Percentiles rank a stretch among this genome's conserved stretches.
phyloP scores from a whole-genome alignment of 2,888 invertebrate genomes.

The Amiota communis region DNA sequence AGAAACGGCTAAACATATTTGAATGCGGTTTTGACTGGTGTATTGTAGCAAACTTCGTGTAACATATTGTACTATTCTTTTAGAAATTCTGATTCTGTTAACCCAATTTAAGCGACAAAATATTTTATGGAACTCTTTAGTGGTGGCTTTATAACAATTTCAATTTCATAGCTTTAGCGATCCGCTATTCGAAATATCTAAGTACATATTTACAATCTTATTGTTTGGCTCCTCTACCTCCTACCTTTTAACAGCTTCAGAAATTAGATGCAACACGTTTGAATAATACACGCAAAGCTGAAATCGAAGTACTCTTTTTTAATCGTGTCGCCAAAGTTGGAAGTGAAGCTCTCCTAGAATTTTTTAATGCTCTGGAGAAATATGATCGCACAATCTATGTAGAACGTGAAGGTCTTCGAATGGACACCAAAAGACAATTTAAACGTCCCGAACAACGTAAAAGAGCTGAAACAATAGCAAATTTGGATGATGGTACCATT shows the following conservation, averaged over 20 bases:
- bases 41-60: too few species aligned
- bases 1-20: too few species aligned
- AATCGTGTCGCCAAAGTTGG: constrained; percentile 95
- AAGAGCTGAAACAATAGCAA: constrained; percentile 74
- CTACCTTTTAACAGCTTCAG: constrained; percentile 44
- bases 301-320: constrained; percentile 85
- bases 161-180: too few species aligned
- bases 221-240: not conserved
- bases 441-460: constrained; percentile 33
- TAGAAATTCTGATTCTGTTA: too few species aligned
- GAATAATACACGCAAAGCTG: constrained; percentile 86
- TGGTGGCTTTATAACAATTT: too few species aligned
- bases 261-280: constrained; percentile 68
- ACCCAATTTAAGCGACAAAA: too few species aligned
- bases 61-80: too few species aligned
- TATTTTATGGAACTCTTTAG: too few species aligned
- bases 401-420: constrained; percentile 47
- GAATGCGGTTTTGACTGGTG: too few species aligned
- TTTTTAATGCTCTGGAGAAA: constrained; percentile 52
- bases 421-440: constrained; percentile 40
- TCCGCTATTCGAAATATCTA: too few species aligned
- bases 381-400: constrained; percentile 48
- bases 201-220: too few species aligned
- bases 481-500: constrained; percentile 82
- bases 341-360: constrained; percentile 89